These are phyloP conservation scores for Caenorhabditis zanzibari DNA, from an alignment of 2,888 invertebrate genomes.

Conservation along the genomic window DNA sequence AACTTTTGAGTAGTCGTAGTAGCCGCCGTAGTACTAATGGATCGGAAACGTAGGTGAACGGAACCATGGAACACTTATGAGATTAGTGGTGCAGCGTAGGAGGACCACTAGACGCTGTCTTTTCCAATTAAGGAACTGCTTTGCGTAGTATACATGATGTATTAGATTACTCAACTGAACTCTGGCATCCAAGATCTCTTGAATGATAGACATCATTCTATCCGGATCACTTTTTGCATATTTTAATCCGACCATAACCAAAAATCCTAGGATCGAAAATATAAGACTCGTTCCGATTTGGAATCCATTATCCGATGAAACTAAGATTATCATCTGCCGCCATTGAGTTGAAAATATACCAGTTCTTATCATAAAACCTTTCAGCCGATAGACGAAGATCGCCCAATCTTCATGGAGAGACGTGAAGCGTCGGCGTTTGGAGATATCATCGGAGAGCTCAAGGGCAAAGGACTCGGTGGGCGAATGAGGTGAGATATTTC, in stretches of 20 bases:
- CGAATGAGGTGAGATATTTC: conserved; percentile 72
- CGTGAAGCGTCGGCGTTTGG: conserved; percentile 70
- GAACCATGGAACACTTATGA: conserved; percentile 22
- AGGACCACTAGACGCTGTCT: conserved; percentile 28
- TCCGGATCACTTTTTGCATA: conserved; percentile 1
- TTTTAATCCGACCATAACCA: neutral
- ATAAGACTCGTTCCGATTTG: neutral
- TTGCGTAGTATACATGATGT: neutral
- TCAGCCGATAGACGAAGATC: conserved; percentile 54
- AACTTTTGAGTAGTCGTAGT: neutral
- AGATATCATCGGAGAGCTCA: conserved; percentile 73
- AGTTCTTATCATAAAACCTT: neutral
- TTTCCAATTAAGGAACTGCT: conserved; percentile 13
- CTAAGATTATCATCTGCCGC: neutral
- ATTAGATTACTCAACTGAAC: conserved; percentile 16
- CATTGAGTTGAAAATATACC: neutral
- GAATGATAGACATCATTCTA: neutral
- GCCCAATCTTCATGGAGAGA: conserved; percentile 74
- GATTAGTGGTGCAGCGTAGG: conserved; percentile 23
- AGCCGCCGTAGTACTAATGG: conserved; percentile 20
- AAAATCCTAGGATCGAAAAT: conserved; percentile 6
- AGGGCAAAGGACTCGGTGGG: conserved; percentile 75
- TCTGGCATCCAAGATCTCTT: neutral
- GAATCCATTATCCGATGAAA: neutral
- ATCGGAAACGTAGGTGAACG: conserved; percentile 15